phyloP scores from a whole-genome alignment of 1,140 invertebrate species.

The Drosophila sucinea region DNA sequence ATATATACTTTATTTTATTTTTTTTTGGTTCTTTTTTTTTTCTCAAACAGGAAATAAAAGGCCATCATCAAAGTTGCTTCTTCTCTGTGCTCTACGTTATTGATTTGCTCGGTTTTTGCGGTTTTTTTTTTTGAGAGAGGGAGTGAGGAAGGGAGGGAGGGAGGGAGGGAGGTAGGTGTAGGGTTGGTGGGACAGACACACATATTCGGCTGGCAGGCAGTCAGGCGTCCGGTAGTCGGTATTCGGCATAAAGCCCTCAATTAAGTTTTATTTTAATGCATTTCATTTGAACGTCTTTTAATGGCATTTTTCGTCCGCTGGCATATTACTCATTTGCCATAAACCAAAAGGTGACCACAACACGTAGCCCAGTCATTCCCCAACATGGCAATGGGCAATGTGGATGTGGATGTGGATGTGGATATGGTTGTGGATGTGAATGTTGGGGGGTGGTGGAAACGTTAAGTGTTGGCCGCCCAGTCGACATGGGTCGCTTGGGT shows the following conservation, averaged over 20 bases:
- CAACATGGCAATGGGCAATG: constrained; percentile 14
- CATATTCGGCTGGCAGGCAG: constrained; percentile 4
- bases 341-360: constrained; percentile 80
- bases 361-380: constrained; percentile 56
- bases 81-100: constrained; percentile 50
- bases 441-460: constrained; percentile 28
- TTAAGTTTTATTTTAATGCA: constrained; percentile 81
- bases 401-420: neutral
- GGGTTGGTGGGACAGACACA: neutral
- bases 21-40: neutral
- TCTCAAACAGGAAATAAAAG: constrained; percentile 13
- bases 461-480: constrained; percentile 75
- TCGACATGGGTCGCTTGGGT: constrained; percentile 78
- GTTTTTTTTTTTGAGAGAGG: constrained; percentile 33
- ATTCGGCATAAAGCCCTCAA: constrained; percentile 64
- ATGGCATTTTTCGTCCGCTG: constrained; percentile 69
- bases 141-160: neutral
- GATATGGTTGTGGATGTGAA: constrained; percentile 17
- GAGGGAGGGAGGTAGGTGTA: neutral
- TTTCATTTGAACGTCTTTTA: constrained; percentile 80
- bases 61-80: constrained; percentile 21
- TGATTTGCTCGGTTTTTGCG: constrained; percentile 69
- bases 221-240: constrained; percentile 10
- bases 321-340: constrained; percentile 79
- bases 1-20: constrained; percentile 1